Evolutionary conservation across 2,888 invertebrate genomes (phyloP).

Genomic region (Melikaiella ostensackeni): DNA sequence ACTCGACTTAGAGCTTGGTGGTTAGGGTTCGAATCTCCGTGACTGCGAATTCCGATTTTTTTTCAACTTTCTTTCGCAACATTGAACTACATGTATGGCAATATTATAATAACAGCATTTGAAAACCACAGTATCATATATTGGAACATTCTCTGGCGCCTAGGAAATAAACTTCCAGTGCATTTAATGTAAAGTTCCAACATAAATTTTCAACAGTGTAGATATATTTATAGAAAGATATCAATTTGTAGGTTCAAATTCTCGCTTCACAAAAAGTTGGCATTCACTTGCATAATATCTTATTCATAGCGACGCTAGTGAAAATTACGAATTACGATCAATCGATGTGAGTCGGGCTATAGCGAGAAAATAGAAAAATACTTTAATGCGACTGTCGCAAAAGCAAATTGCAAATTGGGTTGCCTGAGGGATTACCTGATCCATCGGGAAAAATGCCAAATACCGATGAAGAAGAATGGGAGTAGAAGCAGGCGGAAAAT

Average conservation of each 20-base stretch:
- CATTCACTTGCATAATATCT: background rate
- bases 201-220: no score
- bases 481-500: background rate
- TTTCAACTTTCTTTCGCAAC: no score
- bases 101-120: no score
- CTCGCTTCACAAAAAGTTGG: background rate
- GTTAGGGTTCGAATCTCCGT: no score
- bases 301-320: background rate
- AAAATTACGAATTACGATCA: background rate
- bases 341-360: background rate
- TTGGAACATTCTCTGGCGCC: no score
- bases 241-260: background rate
- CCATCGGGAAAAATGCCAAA: conserved; percentile 2
- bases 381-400: background rate
- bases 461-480: conserved; percentile 1
- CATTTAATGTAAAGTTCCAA: no score
- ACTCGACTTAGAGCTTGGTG: no score
- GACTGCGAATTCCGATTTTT: no score
- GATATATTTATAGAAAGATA: background rate
- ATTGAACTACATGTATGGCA: no score
- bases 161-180: no score
- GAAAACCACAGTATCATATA: no score
- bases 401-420: conserved; percentile 1
- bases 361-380: background rate
- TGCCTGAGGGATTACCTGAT: background rate